Base-by-base conservation (phyloP, 1,140 invertebrate species). In the Lethrus apterus region DNA sequence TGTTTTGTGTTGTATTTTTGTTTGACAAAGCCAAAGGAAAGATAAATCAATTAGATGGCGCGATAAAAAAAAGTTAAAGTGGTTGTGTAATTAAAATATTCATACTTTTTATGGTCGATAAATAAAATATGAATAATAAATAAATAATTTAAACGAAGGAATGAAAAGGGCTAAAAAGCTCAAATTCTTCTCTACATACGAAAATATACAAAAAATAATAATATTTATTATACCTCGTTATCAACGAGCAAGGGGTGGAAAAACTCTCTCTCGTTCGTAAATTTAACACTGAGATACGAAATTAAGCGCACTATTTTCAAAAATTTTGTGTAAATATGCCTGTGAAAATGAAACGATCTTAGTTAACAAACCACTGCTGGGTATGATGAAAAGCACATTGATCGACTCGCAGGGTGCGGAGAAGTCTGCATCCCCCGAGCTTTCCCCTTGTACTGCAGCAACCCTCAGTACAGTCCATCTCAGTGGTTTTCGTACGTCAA, bases 391-490 rank as follows among this genome's bases (percentile, higher is more conserved):
- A 50, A 53, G 54, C 55, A 57, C 58, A 57, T 58, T 55, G 56
- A 60, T 60, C 60, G 57, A 54, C 34, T 48, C 50, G 51, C 52
- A 58, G 56, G 60, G 56, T 60, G 60, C 60, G 60, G 58, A 60
- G 55, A 60, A 54, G 55, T 54, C 60, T 63, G 58, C 60, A 60
- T 55, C 60, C 60, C 60, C 60, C 57, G 55, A 57, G 53, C 48
- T 55, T 51, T 57, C 57, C 60, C 60, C 60, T 55, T 61, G 57
- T 57, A 63, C 60, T 63, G 60, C 60, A 55, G 58, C 42, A 50
- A 26, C 44, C 53, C 46, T 31, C 38, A 23, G 11, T 24, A 26
- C 24, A 29, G 21, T 42, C 40, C 34, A 29, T 35, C 18, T 31
- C 31, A 41, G 40, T 40, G 52, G 43, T 32, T 23, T 46, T 34